Evolutionary conservation across 2,113 vertebrate species (phyloP), one percentile per base, ranked within the genome.

Genomic region (Cyprinodon tularosa): DNA sequence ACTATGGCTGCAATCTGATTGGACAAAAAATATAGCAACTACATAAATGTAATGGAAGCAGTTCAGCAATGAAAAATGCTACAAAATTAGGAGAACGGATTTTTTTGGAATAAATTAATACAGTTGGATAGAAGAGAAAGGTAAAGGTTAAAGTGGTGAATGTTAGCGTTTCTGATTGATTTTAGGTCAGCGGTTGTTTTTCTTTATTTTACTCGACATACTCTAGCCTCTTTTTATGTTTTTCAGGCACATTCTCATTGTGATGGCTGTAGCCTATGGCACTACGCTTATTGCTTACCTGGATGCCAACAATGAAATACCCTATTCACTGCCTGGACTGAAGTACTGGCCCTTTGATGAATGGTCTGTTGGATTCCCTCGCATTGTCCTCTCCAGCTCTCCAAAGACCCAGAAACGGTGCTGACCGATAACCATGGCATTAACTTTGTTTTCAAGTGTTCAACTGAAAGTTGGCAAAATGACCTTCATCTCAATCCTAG

Each of bases 171-270:
- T 29, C 29, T 29, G 29, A 29, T 29, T 29, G 29, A 29, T 29
- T 29, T 29, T 29, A 1, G 1, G 29, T 1, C 29, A 29, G 29
- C 29, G 29, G 29, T 29, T 29, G 29, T 29, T 29, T 29, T 29
- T 29, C 29, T 29, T 29, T 29, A 29, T 29, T 29, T 29, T 12
- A 17, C 39, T 20, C 1, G 47, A 29, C 0, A 62, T 71, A 2
- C 0, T 22, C 0, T 0, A 15, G 12, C 17, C 13, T 14, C n/a
- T 76, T 7, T 45, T 76, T 67, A 15, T 64, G 4, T 38, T 53
- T 68, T 79, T 3, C 89, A 99, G 98, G 98, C 97, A 99, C 0
- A 93, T 99, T 60, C 91, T 97, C 81, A 99, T 98, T 68, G 96
- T 95, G 83, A 20, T 97, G 15, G 93, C 96, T 11, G 94, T 96